Conservation (phyloP, 37 sponge, comb jelly and placozoan species). For the Beroe ovata region DNA sequence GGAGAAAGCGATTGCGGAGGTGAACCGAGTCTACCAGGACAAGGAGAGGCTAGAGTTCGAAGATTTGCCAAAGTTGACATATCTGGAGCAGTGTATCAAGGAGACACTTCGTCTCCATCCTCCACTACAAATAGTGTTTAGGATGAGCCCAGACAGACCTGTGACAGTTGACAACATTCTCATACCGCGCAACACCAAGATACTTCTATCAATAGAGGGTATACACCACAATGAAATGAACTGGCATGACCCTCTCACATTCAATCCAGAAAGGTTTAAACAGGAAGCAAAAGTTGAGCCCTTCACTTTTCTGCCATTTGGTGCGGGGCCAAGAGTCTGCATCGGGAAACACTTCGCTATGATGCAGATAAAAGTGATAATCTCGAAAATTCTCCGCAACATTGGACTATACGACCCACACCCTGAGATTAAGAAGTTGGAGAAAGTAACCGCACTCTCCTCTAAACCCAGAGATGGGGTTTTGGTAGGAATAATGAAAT, state of each 20-base stretch:
- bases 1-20: not conserved
- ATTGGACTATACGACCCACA: not conserved
- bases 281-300: not conserved
- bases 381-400: not conserved
- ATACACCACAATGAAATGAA: not conserved
- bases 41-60: constrained; percentile 26
- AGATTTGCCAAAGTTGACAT: not conserved
- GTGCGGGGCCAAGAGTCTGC: constrained; percentile 8
- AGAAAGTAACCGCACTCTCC: not conserved
- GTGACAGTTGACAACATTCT: not conserved
- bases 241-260: constrained; percentile 19
- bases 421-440: constrained; percentile 6
- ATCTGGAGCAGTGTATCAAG: constrained; percentile 41
- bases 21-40: not conserved
- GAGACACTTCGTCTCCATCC: constrained; percentile 14
- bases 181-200: not conserved
- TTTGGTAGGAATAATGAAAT: constrained; percentile 2
- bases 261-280: constrained; percentile 13
- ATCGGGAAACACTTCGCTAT: constrained; percentile 48
- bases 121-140: not conserved
- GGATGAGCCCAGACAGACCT: not conserved
- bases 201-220: constrained; percentile 4
- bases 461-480: constrained; percentile 13
- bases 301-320: constrained; percentile 39
- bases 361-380: constrained; percentile 30